Evolutionary conservation across 2,888 invertebrate genomes (phyloP), one percentile per base, ranked within the genome.

Genomic region (Eudemis profundana): DNA sequence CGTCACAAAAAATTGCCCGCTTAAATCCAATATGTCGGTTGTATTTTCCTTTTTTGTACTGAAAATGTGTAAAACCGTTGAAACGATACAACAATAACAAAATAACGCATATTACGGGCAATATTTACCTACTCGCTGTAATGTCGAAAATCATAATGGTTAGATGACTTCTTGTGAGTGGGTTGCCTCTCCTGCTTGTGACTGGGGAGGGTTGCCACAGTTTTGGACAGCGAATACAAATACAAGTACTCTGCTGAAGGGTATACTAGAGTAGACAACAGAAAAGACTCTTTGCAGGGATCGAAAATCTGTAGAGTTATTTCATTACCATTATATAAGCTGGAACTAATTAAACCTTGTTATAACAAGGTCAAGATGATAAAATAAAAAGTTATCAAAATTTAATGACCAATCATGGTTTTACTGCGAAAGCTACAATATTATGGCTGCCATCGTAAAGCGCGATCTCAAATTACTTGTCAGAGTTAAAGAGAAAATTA

Each of bases 351-450:
- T 2, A 27, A 27, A 27, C n/a, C n/a, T n/a, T n/a, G n/a, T 40
- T 54, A 40, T 54, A 23, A 40, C 15, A 40, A 40, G 40, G 40
- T 40, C 40, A 23, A 54, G 17, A 40, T 23, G 10, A 54, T 54
- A 27, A 40, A n/a, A n/a, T n/a, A n/a, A 40, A 27, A 1, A 15
- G 3, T 46, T 23, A 54, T 62, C 53, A 38, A 46, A 46, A 54
- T 47, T 19, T 3, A 47, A 62, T 54, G 44, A 19, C 54, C 62
- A 54, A 47, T 62, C 54, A 54, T 38, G 27, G 29, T 27, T 38
- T 62, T 54, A 62, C 14, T 4, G 36, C 53, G 14, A 15, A 19
- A n/a, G 50, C 40, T 19, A 23, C 29, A 14, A 47, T 10, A 38
- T 29, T 10, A n/a, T 29, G 15, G 3, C 21, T 4, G 29, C 23